Percentiles rank a stretch among this genome's conserved stretches.
Evolutionary conservation across 2,113 vertebrate genomes (phyloP).

Genomic region (Mus pahari): DNA sequence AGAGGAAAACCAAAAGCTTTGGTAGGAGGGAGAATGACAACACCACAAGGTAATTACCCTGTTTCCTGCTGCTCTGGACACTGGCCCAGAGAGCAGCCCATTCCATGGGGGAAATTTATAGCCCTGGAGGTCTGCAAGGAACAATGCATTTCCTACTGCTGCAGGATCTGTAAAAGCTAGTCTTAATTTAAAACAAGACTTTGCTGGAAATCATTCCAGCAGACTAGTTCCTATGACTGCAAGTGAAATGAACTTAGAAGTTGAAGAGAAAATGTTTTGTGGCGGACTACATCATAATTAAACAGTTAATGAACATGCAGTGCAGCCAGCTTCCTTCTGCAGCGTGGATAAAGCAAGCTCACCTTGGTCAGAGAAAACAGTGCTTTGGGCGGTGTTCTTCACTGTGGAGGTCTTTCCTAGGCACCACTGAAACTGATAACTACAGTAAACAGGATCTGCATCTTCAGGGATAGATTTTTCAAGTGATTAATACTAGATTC

Average conservation of each 20-base stretch:
- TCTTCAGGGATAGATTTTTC: background rate
- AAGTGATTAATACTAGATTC: constrained; percentile 16
- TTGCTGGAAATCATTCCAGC: constrained; percentile 71
- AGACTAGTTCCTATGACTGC: constrained; percentile 47
- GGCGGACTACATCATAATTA: constrained; percentile 69
- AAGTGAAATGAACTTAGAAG: constrained; percentile 71
- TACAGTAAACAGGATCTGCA: constrained; percentile 52
- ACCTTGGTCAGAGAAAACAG: background rate
- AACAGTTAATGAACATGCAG: constrained; percentile 73
- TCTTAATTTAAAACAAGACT: constrained; percentile 70
- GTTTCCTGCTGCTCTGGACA: constrained; percentile 58
- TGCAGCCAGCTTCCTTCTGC: background rate
- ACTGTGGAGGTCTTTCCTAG: background rate
- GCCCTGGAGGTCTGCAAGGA: constrained; percentile 57
- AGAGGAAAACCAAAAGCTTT: constrained; percentile 49
- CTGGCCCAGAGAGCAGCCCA: constrained; percentile 52
- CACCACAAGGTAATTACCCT: constrained; percentile 41
- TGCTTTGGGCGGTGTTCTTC: background rate
- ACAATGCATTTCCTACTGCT: constrained; percentile 66
- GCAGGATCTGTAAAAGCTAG: constrained; percentile 38
- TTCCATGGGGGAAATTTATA: constrained; percentile 22
- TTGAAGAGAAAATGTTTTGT: constrained; percentile 68
- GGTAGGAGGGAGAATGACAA: constrained; percentile 11
- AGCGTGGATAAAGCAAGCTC: background rate
- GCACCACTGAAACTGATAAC: background rate